Base-by-base conservation (phyloP, 2,888 invertebrate species). In the Pandemis heparana region DNA sequence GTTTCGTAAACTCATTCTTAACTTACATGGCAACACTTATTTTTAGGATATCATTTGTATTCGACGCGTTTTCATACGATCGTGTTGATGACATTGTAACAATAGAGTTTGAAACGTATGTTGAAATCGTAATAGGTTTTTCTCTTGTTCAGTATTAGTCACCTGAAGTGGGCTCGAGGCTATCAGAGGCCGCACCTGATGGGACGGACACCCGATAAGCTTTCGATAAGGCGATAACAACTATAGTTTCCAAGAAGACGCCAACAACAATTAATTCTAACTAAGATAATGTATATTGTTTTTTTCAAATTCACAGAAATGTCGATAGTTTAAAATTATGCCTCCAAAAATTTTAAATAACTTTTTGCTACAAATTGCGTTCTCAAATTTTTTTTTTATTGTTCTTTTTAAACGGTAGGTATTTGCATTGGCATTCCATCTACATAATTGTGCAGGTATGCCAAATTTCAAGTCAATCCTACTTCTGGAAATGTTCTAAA, bases 121-220 rank as follows among this genome's bases (percentile, higher is more conserved):
- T 63, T 51, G 14, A 63, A 41, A n/a, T 41, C 39, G 48, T 63
- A 63, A 63, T 63, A 43, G 56, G 39, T 71, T 51, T 41, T 51
- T 71, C n/a, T 46, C 43, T 64, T 62, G 59, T 65, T 51, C 14
- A 32, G 12, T 66, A 60, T 72, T 67, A 72, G 38, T 68, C 72
- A 73, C 12, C 16, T 53, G 72, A 51, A 59, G 72, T 56, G 53
- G 18, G 16, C 53, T 53, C 23, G 68, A 46, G 68, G 56, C 71
- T 76, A 70, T 71, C 63, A 60, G 75, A 71, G 77, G 79, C 81
- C 83, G 75, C 82, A 82, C 85, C 84, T 84, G 82, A 79, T 77
- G 80, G 77, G 76, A 71, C 75, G 73, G 68, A 59, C 70, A 69
- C 56, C 70, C 77, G 85, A 84, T 85, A 85, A 80, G n/a, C 51